Evolutionary conservation across 2,113 vertebrate species (phyloP).

Genomic region (Cyanoderma ruficeps): DNA sequence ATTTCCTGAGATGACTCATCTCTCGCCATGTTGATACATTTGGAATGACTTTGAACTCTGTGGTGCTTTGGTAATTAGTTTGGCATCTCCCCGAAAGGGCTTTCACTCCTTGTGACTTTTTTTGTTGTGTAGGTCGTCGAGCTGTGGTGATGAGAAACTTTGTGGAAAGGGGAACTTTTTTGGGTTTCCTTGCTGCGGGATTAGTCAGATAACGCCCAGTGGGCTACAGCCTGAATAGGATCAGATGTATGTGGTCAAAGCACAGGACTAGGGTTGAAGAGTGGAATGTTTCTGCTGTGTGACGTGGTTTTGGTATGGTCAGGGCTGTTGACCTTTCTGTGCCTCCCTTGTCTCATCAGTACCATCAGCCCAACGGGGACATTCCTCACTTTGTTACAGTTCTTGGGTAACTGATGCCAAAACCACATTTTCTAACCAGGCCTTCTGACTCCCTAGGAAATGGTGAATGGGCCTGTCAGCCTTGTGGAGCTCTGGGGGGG

Average conservation of each 20-base stretch:
- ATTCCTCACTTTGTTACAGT: not conserved
- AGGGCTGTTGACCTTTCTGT: not conserved
- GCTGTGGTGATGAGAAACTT: not conserved
- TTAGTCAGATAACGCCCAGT: not conserved
- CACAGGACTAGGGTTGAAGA: not conserved
- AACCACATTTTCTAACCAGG: not conserved
- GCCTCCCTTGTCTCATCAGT: not conserved
- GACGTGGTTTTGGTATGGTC: not conserved
- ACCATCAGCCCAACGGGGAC: accelerated
- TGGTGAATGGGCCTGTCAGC: not conserved
- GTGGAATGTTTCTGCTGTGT: not conserved
- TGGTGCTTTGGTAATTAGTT: constrained; percentile 17
- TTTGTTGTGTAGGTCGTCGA: not conserved
- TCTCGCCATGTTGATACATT: not conserved
- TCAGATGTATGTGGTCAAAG: not conserved
- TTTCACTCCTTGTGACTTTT: not conserved
- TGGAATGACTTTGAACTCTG: not conserved
- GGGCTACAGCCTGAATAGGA: not conserved
- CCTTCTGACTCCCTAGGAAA: not conserved
- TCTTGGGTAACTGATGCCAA: not conserved
- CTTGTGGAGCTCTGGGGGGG: not conserved
- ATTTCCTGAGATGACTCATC: constrained; percentile 50
- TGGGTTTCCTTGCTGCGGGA: not conserved
- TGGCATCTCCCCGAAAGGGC: not conserved
- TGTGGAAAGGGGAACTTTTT: not conserved